Percentiles rank a stretch among this genome's conserved stretches.
These are phyloP conservation scores for Diachrysia chrysitis DNA, from an alignment of 2,888 invertebrate genomes.

Conservation along the genomic window DNA sequence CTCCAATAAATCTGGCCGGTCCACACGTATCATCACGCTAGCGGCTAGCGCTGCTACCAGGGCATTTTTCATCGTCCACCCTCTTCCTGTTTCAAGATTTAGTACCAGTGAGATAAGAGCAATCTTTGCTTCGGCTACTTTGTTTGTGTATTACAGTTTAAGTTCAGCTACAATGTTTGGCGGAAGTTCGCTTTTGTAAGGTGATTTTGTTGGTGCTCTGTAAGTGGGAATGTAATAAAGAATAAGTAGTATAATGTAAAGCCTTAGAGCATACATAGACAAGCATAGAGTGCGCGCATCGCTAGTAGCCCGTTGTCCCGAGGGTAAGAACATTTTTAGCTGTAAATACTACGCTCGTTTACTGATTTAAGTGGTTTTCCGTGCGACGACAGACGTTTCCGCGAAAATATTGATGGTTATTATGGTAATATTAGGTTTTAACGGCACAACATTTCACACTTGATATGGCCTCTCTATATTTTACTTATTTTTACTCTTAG, in stretches of 20 bases:
- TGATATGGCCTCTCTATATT: no score
- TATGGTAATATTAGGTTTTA: no score
- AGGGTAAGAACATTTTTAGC: no score
- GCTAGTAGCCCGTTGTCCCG: no score
- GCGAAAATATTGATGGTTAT: no score
- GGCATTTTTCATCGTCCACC: slow-evolving; percentile 73
- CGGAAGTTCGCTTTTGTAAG: background rate
- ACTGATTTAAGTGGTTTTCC: no score
- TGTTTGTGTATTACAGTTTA: slow-evolving; percentile 19
- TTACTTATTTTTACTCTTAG: no score
- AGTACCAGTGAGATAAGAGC: slow-evolving; percentile 67
- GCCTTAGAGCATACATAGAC: no score
- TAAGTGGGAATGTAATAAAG: background rate
- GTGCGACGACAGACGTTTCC: no score
- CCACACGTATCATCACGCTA: slow-evolving; percentile 68
- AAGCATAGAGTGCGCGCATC: no score
- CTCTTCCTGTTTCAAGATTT: slow-evolving; percentile 74
- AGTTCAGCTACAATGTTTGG: background rate
- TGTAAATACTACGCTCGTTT: no score
- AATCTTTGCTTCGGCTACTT: slow-evolving; percentile 64
- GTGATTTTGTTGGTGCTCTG: background rate
- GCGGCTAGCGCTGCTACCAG: slow-evolving; percentile 51
- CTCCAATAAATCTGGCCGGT: slow-evolving; percentile 62
- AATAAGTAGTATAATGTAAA: background rate
- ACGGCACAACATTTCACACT: no score